Conservation (phyloP, 64 coral and sea anemone species). For the Montipora efflorescens region DNA sequence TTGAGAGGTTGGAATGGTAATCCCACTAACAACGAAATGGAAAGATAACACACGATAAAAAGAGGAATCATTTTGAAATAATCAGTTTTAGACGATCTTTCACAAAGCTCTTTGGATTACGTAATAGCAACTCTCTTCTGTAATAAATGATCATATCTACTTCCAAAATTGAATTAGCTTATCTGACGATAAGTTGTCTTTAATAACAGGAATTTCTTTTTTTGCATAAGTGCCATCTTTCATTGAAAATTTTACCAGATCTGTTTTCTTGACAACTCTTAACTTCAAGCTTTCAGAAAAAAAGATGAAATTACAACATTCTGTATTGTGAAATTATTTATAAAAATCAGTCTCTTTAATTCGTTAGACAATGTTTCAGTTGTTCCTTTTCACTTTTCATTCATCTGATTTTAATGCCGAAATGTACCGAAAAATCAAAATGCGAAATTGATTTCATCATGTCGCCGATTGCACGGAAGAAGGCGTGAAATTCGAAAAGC, state of each 20-base stretch:
- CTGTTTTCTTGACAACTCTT: background rate
- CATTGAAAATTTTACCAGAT: background rate
- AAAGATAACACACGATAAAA: background rate
- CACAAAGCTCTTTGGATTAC: too few relatives aligned
- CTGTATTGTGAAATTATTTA: background rate
- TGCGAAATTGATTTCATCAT: background rate
- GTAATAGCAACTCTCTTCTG: too few relatives aligned
- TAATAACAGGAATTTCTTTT: constrained; percentile 13
- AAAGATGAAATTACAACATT: constrained; percentile 2
- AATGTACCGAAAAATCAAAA: background rate
- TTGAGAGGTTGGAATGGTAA: background rate
- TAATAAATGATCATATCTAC: background rate
- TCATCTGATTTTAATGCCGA: background rate
- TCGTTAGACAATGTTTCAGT: background rate
- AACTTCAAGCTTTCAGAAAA: background rate
- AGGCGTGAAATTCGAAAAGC: background rate
- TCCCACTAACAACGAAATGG: background rate
- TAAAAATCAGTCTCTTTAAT: background rate
- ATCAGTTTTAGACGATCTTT: too few relatives aligned
- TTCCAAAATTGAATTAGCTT: background rate
- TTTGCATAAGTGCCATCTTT: background rate
- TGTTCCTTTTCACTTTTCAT: background rate
- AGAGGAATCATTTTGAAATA: background rate
- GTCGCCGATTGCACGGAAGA: background rate
- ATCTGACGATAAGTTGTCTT: background rate